Evolutionary conservation across 2,797 vertebrate species (phyloP).

Genomic region (Eulemur mongoz): DNA sequence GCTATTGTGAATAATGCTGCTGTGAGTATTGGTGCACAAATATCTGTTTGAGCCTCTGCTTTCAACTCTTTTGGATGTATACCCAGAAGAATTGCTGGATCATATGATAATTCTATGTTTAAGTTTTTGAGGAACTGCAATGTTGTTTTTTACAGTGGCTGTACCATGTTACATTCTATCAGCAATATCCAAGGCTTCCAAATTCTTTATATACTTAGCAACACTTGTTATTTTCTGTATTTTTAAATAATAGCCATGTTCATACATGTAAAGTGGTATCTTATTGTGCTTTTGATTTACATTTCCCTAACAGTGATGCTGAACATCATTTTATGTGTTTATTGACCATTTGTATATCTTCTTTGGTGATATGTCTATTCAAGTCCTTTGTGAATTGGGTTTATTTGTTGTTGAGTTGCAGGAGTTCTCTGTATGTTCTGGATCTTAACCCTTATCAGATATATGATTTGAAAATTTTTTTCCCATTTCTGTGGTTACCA

Average conservation of each 20-base stretch:
- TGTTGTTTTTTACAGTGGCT: background rate
- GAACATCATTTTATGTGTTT: background rate
- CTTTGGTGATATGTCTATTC: background rate
- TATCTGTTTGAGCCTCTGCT: background rate
- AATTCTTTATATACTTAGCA: background rate
- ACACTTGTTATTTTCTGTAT: background rate
- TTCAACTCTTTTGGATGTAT: background rate
- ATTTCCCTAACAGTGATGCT: background rate
- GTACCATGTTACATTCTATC: background rate
- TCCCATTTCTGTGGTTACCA: background rate
- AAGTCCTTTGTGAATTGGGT: background rate
- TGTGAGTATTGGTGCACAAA: background rate
- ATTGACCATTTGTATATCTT: background rate
- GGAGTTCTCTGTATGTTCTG: background rate
- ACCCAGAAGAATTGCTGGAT: background rate
- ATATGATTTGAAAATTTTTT: background rate
- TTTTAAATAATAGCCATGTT: background rate
- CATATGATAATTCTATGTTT: background rate
- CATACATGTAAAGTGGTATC: background rate
- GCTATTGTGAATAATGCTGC: background rate
- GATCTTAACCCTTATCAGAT: background rate
- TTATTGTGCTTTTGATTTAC: background rate
- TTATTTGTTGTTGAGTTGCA: background rate
- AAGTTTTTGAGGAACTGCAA: background rate
- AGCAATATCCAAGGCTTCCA: background rate